Conservation (phyloP, 1,140 invertebrate genomes). For the Drosophila erecta region DNA sequence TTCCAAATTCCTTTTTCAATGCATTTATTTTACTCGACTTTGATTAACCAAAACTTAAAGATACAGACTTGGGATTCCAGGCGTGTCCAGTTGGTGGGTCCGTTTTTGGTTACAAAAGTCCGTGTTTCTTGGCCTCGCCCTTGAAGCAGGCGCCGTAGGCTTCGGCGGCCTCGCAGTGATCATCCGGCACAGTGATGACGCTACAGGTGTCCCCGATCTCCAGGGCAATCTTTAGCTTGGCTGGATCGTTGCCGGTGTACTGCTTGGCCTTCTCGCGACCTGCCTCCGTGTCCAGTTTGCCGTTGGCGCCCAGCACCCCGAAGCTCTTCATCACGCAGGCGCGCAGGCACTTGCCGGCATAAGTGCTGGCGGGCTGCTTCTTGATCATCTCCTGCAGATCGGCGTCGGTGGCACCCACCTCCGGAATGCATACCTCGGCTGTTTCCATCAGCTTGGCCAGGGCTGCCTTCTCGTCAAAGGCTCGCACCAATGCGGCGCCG, state of each 20-base stretch:
- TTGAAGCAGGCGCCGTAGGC: constrained; percentile 59
- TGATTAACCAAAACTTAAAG: no score
- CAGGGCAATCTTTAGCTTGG: constrained; percentile 57
- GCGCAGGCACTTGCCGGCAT: constrained; percentile 62
- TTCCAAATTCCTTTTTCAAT: no score
- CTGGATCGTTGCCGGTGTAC: constrained; percentile 55
- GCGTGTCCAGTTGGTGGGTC: neutral
- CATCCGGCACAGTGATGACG: constrained; percentile 48
- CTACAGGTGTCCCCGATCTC: constrained; percentile 64
- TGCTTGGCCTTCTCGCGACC: constrained; percentile 65
- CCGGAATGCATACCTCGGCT: constrained; percentile 43
- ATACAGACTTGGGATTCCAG: no score
- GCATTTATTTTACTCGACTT: no score
- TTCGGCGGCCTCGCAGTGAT: constrained; percentile 69
- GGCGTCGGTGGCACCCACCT: constrained; percentile 46
- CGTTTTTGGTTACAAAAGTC: constrained; percentile 40
- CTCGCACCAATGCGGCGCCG: constrained; percentile 29
- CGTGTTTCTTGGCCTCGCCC: constrained; percentile 29
- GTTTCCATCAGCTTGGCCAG: constrained; percentile 52
- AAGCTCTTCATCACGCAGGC: constrained; percentile 71
- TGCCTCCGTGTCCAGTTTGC: constrained; percentile 50
- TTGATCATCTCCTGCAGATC: constrained; percentile 56
- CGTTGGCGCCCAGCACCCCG: constrained; percentile 34
- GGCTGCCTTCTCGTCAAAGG: constrained; percentile 59
- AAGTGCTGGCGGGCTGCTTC: constrained; percentile 39